Evolutionary conservation across 2,797 vertebrate genomes (phyloP).

Genomic region (Neosilurus mollespiculum): DNA sequence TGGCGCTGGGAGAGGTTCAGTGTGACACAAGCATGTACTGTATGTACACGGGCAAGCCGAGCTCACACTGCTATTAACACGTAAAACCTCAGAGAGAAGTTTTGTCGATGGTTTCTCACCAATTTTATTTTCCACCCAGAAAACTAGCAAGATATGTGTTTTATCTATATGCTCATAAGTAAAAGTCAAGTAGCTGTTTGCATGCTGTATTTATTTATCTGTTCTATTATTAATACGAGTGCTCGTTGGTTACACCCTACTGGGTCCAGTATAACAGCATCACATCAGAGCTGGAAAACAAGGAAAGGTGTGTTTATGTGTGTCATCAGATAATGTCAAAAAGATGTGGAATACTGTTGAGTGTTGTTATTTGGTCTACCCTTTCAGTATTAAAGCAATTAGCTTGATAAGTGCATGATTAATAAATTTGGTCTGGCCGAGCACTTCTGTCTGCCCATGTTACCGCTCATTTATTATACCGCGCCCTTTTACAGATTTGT

Average conservation of each 20-base stretch:
- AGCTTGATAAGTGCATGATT: neutral
- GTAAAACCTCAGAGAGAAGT: constrained; percentile 9
- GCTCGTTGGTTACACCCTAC: neutral
- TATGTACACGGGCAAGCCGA: constrained; percentile 14
- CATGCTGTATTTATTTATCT: no score
- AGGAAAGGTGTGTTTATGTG: neutral
- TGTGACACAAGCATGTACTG: constrained; percentile 31
- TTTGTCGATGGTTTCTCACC: neutral
- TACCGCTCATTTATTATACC: neutral
- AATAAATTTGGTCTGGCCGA: neutral
- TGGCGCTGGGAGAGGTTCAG: constrained; percentile 22
- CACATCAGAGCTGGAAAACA: neutral
- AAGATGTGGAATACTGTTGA: no score
- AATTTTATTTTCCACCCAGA: neutral
- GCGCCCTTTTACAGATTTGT: no score
- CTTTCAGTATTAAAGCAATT: neutral
- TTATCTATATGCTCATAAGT: neutral
- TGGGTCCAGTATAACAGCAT: neutral
- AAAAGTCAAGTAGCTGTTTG: neutral
- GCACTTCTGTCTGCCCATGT: neutral
- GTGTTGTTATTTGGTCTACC: neutral
- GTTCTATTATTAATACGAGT: no score
- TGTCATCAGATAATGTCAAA: neutral
- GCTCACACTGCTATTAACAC: constrained; percentile 23
- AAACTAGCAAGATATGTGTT: no score